phyloP scores from a whole-genome alignment of 2,888 invertebrate species.

The Cinara cedri region DNA sequence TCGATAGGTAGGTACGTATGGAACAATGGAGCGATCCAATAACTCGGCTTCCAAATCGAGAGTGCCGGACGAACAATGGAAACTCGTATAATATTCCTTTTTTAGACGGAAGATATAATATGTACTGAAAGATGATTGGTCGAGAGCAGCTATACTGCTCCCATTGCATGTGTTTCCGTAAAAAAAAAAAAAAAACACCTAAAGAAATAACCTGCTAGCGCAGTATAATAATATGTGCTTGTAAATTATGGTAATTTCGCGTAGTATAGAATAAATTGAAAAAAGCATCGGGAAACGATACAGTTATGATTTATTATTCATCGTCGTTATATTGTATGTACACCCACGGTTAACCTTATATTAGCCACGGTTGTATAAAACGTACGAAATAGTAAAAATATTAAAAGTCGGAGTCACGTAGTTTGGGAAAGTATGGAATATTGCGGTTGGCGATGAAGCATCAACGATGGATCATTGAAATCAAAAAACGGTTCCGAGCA shows the following conservation, averaged over 20 bases:
- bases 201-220: neutral
- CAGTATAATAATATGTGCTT: neutral
- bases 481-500: no score
- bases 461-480: no score
- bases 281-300: neutral
- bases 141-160: neutral
- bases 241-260: constrained; percentile 24
- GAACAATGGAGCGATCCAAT: constrained; percentile 35
- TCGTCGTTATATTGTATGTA: neutral
- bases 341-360: no score
- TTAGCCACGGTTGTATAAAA: no score
- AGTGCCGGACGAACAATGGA: constrained; percentile 28
- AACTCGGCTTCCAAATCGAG: constrained; percentile 41
- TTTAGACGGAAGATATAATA: constrained; percentile 21
- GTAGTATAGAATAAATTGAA: neutral
- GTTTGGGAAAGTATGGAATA: no score
- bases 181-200: constrained; percentile 13
- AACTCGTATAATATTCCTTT: constrained; percentile 35
- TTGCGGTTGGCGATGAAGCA: no score
- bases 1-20: neutral
- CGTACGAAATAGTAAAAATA: no score
- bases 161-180: neutral
- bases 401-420: no score
- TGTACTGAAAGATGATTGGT: constrained; percentile 29
- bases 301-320: neutral